These are phyloP conservation scores for Lacerta viridis DNA, from an alignment of 2,797 vertebrate genomes.

Conservation along the genomic window DNA sequence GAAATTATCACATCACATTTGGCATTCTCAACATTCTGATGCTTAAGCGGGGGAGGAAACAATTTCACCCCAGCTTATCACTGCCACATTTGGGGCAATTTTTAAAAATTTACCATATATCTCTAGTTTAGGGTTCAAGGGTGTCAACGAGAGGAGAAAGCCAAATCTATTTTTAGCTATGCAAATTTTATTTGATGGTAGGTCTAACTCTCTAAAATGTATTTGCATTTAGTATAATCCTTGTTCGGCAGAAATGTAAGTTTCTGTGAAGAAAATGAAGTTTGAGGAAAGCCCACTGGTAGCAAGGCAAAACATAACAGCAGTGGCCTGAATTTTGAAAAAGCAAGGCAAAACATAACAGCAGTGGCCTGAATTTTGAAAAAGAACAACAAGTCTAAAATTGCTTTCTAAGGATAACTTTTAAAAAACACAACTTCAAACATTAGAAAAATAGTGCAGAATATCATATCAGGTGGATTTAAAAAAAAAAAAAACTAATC, in stretches of 20 bases:
- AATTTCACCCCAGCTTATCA: slow-evolving; percentile 64
- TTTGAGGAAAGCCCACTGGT: slow-evolving; percentile 65
- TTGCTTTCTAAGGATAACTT: slow-evolving; percentile 38
- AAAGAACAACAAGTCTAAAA: slow-evolving; percentile 49
- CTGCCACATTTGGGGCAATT: slow-evolving; percentile 65
- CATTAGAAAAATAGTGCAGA: background rate
- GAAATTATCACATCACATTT: slow-evolving; percentile 63
- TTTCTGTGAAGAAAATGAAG: slow-evolving; percentile 79
- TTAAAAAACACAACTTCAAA: slow-evolving; percentile 12
- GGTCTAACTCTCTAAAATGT: slow-evolving; percentile 72
- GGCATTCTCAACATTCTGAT: slow-evolving; percentile 59
- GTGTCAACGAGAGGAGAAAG: slow-evolving; percentile 69
- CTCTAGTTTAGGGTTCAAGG: slow-evolving; percentile 66
- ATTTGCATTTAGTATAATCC: slow-evolving; percentile 74
- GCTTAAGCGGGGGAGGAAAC: slow-evolving; percentile 75
- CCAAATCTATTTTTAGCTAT: slow-evolving; percentile 71
- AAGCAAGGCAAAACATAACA: slow-evolving; percentile 65
- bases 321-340: slow-evolving; percentile 52
- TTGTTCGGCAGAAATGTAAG: slow-evolving; percentile 75
- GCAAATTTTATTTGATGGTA: slow-evolving; percentile 72
- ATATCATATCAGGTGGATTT: background rate
- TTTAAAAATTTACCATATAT: slow-evolving; percentile 21
- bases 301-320: slow-evolving; percentile 64
- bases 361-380: slow-evolving; percentile 54
- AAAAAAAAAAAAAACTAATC: background rate